Conservation (phyloP, 2,113 vertebrate genomes). For the Gasterosteus aculeatus region DNA sequence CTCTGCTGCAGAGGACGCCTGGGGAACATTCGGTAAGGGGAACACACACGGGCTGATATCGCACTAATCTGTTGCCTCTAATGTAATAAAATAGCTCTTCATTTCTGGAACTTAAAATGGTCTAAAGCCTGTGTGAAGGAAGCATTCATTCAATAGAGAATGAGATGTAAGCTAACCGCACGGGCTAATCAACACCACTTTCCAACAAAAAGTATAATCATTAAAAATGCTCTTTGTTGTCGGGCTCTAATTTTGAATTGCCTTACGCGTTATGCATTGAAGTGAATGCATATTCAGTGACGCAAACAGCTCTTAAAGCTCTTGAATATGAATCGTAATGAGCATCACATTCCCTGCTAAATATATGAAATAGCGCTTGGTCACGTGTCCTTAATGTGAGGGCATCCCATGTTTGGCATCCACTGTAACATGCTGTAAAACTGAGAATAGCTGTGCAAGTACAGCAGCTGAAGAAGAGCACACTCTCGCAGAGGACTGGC, state of each 20-base stretch:
- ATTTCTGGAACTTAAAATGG: background rate
- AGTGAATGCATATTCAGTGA: background rate
- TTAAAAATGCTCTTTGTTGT: background rate
- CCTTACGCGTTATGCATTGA: background rate
- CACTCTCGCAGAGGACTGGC: background rate
- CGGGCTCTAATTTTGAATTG: background rate
- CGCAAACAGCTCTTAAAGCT: background rate
- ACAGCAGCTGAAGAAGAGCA: conserved; percentile 3
- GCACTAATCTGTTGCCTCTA: background rate
- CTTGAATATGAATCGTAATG: background rate
- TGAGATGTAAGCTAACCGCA: too few relatives aligned
- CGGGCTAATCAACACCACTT: too few relatives aligned
- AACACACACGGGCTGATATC: background rate
- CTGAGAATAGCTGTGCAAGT: conserved; percentile 3
- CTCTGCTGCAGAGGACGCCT: background rate
- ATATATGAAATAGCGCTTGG: background rate
- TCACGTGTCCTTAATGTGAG: background rate
- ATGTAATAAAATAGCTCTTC: background rate
- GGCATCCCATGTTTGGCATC: background rate
- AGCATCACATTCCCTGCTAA: background rate
- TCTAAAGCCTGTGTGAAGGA: background rate
- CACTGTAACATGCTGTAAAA: conserved; percentile 1
- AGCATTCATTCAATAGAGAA: too few relatives aligned
- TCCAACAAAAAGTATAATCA: too few relatives aligned
- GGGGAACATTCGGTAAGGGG: background rate